Conservation (phyloP, 1,140 invertebrate genomes). For the Mercenaria mercenaria region DNA sequence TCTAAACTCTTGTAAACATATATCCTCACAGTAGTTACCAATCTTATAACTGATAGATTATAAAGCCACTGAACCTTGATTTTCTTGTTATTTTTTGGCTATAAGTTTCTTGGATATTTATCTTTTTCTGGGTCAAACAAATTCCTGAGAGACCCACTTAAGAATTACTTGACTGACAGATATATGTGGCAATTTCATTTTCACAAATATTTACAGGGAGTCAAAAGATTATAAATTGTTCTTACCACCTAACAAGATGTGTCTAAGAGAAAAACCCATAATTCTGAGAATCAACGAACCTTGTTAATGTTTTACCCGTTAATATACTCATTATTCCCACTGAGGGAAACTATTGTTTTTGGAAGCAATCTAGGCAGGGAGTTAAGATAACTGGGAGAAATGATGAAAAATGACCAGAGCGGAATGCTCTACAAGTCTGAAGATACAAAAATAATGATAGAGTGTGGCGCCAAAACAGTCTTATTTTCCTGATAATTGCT, state of each 20-base stretch:
- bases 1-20: too few species aligned
- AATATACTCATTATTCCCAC: constrained; percentile 11
- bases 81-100: too few species aligned
- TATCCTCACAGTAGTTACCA: too few species aligned
- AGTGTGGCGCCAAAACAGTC: constrained; percentile 7
- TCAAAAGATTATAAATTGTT: constrained; percentile 30
- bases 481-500: background rate
- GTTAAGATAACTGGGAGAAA: constrained; percentile 34
- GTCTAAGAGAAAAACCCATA: constrained; percentile 12
- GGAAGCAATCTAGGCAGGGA: background rate
- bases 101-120: background rate
- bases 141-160: background rate
- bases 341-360: background rate
- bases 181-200: constrained; percentile 27
- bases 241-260: constrained; percentile 19
- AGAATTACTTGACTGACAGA: background rate
- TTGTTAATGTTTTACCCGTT: background rate
- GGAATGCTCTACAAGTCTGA: background rate
- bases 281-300: background rate
- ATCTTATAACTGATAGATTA: too few species aligned
- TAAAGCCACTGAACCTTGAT: too few species aligned
- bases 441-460: constrained; percentile 11
- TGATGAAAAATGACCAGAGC: constrained; percentile 47
- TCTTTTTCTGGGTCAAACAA: constrained; percentile 23
- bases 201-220: constrained; percentile 35